Evolutionary conservation across 2,888 invertebrate species (phyloP), one percentile per base, ranked within the genome.

Genomic region (Merodon equestris): DNA sequence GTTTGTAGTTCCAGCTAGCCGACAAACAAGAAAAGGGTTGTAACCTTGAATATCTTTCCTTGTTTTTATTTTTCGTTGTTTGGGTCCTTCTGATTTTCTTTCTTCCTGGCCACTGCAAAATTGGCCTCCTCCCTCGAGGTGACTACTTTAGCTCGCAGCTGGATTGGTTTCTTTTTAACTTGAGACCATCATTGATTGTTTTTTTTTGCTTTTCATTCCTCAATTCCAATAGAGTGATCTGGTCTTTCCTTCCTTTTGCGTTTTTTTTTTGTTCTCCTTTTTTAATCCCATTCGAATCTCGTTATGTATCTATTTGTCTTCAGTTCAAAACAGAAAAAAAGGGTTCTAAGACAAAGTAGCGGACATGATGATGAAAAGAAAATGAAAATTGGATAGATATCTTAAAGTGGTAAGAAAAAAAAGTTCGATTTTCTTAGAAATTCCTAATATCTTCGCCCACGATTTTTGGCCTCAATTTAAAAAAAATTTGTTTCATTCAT

Each of bases 71-170:
- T 18, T 12, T 42, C 17, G 12, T 56, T 66, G 40, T 50, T 60
- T 1, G 42, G 34, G 34, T 13, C 9, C 15, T 44, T 67, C 40
- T 38, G 19, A 9, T 5, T 48, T 63, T 36, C 19, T 58, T 34
- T 54, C 66, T 17, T 27, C 27, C 27, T 4, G 60, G 50, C 18
- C 42, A 45, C 18, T 61, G 15, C 40, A 40, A 60, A 64, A 74
- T 74, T 74, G 73, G 53, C 57, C 56, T 60, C 48, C 27, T 77
- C 50, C 38, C 51, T 47, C 61, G 18, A 56, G 79, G 60, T 58
- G 70, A 74, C 74, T 79, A 56, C 63, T 74, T 67, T 47, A 58
- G 73, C 57, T 58, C 63, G 47, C 56, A 57, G 48, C 61, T 58
- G 42, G 57, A 67, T 38, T 40, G 42, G 27, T 34, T 68, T 58